These are phyloP conservation scores for Ascidia mentula DNA, from an alignment of 23 tunicate genomes.

Conservation along the genomic window DNA sequence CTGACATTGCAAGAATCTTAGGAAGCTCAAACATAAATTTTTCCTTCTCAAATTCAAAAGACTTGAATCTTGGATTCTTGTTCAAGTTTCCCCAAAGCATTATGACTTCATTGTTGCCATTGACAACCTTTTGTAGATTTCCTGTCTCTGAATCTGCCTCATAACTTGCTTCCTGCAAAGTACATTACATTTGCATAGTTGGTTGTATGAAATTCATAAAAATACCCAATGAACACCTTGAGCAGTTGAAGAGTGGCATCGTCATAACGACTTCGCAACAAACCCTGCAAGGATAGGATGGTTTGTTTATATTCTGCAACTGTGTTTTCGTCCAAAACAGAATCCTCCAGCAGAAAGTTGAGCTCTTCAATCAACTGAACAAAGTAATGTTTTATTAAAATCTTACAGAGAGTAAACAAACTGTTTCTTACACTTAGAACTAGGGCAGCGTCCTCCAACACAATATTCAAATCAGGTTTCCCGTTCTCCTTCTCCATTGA, in stretches of 20 bases:
- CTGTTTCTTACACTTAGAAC: slow-evolving; percentile 41
- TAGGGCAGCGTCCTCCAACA: slow-evolving; percentile 61
- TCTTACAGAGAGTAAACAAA: background rate
- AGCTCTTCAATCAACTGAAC: slow-evolving; percentile 64
- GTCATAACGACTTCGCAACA: slow-evolving; percentile 39
- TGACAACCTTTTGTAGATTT: slow-evolving; percentile 74
- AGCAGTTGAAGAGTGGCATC: slow-evolving; percentile 69
- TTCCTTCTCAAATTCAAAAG: slow-evolving; percentile 71
- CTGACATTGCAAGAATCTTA: slow-evolving; percentile 64
- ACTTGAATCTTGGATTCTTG: slow-evolving; percentile 88
- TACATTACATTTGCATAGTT: background rate
- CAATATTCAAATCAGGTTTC: slow-evolving; percentile 47
- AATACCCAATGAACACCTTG: slow-evolving; percentile 24
- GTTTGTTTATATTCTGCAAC: slow-evolving; percentile 43
- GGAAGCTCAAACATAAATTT: slow-evolving; percentile 76
- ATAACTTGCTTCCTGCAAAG: slow-evolving; percentile 63
- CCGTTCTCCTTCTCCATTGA: slow-evolving; percentile 47
- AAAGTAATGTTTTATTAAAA: too few relatives aligned
- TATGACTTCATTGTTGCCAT: slow-evolving; percentile 59
- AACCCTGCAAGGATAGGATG: slow-evolving; percentile 58
- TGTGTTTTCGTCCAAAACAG: slow-evolving; percentile 27
- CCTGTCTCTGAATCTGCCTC: slow-evolving; percentile 92
- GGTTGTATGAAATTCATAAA: background rate
- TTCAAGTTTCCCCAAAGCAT: slow-evolving; percentile 91
- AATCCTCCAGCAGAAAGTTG: slow-evolving; percentile 43